These are phyloP conservation scores for Uropsilus gracilis DNA, from an alignment of 2,113 vertebrate genomes.

Conservation along the genomic window DNA sequence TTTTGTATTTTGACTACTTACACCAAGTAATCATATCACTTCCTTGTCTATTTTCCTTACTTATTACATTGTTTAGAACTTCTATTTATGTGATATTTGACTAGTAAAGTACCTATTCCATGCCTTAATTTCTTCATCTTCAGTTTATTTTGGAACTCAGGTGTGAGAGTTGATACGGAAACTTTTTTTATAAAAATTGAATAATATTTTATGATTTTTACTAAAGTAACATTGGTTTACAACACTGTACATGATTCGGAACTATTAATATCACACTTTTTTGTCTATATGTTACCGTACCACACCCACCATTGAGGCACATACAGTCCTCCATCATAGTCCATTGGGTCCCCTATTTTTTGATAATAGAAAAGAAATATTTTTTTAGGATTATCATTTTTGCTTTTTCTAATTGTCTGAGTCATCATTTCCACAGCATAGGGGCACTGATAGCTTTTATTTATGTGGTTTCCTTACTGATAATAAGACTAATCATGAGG, in stretches of 20 bases:
- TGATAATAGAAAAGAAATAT: neutral
- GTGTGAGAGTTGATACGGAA: neutral
- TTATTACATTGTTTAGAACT: neutral
- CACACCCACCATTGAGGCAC: too few relatives aligned
- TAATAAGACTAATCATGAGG: neutral
- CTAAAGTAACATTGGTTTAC: too few relatives aligned
- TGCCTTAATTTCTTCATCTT: conserved; percentile 2
- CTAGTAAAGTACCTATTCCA: neutral
- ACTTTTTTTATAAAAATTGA: neutral
- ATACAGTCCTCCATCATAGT: too few relatives aligned
- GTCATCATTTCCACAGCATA: neutral
- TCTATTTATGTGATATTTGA: neutral
- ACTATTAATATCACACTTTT: too few relatives aligned
- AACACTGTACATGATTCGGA: too few relatives aligned
- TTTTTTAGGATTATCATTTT: neutral
- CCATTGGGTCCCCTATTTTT: neutral
- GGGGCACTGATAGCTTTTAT: neutral
- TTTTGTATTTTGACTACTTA: conserved; percentile 30
- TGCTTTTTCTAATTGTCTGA: neutral
- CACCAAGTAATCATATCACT: neutral
- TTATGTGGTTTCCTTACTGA: neutral
- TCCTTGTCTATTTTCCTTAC: neutral
- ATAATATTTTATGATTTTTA: too few relatives aligned
- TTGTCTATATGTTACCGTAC: too few relatives aligned
- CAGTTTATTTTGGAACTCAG: neutral